Base-by-base conservation (phyloP, 2,797 vertebrate genomes). In the Macropodus opercularis region DNA sequence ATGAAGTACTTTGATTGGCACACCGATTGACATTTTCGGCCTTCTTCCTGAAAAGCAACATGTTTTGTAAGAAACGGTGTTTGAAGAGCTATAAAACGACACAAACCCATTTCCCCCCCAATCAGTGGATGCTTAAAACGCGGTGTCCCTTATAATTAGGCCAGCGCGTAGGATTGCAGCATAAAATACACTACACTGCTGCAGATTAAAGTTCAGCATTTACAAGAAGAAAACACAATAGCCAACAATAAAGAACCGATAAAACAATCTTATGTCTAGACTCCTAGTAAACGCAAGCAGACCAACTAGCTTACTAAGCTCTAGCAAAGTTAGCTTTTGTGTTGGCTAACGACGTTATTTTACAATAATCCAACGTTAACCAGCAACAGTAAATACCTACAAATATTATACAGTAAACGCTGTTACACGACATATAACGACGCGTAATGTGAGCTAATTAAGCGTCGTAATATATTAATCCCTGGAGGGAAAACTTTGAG, bases 1-100 rank as follows among this genome's bases (percentile, higher is more conserved):
- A 2, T 99, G 97, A 40, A 99, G 94, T 21, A 99, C 97, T 80
- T 99, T 99, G 77, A 99, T 99, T 0, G 98, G 97, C 17, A 99
- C 97, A 0, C 96, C 98, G 10, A 99, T 99, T 0, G 97, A 99
- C 98, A 99, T 99, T 21, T 90, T 67, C 46, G 54, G 38, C 10
- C 0, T n/a, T 47, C 5, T 67, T 65, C 24, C 67, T 77, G 49
- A 27, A 60, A 77, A 14, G 62, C 2, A 77, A 44, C 0, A 42
- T 1, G 1, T 1, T n/a, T n/a, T n/a, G n/a, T n/a, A n/a, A n/a
- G n/a, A n/a, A n/a, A n/a, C n/a, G n/a, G n/a, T n/a, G n/a, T n/a
- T n/a, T n/a, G n/a, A n/a, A n/a, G 22, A 0, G 0, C 6, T 24
- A 0, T n/a, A 8, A 22, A 40, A 5, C 3, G n/a, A n/a, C n/a